These are phyloP conservation scores for Pomatorhinus ruficollis DNA, from an alignment of 2,113 vertebrate genomes.

Conservation along the genomic window DNA sequence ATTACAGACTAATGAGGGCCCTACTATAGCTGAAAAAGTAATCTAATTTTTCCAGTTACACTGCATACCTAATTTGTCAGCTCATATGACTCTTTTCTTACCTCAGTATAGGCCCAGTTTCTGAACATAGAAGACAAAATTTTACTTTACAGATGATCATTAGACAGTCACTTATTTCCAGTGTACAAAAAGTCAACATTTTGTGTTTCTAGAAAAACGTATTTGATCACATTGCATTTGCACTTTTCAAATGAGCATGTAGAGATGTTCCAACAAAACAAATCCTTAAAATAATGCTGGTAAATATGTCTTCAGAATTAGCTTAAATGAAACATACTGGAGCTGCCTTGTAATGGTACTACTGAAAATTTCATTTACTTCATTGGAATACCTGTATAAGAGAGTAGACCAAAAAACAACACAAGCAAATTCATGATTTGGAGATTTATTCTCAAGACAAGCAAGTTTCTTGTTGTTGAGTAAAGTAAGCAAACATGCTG, in stretches of 20 bases:
- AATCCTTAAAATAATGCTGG: background rate
- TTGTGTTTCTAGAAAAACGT: background rate
- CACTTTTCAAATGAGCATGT: background rate
- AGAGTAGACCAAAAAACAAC: background rate
- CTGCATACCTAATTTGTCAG: background rate
- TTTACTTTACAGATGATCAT: background rate
- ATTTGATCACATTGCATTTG: background rate
- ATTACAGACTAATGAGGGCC: background rate
- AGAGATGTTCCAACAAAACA: background rate
- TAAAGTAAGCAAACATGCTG: background rate
- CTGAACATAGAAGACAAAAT: background rate
- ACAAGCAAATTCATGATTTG: background rate
- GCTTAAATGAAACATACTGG: background rate
- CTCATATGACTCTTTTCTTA: background rate
- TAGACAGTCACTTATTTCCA: background rate
- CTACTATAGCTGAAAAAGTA: background rate
- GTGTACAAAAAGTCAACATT: background rate
- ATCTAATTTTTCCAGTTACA: background rate
- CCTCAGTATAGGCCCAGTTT: background rate
- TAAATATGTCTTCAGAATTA: background rate
- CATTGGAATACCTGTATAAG: background rate
- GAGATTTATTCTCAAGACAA: constrained; percentile 5
- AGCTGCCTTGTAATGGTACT: background rate
- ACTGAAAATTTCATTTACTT: background rate
- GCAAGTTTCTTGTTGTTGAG: background rate